phyloP scores from a whole-genome alignment of 2,888 invertebrate genomes.

The Pterobdella sp. region DNA sequence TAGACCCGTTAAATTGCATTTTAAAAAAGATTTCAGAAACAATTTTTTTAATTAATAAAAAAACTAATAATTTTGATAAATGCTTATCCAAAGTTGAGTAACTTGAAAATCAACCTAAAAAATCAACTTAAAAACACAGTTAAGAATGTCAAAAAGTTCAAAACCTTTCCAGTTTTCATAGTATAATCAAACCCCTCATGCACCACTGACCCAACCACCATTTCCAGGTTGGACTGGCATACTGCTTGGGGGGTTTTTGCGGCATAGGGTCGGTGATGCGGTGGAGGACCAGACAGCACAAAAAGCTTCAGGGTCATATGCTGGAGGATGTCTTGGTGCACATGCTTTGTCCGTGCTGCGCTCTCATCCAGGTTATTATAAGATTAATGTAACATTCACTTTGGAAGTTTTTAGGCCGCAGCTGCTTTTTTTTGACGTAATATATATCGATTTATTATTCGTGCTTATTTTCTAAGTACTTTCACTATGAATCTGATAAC shows the following conservation, averaged over 20 bases:
- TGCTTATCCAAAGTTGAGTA: neutral
- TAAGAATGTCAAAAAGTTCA: neutral
- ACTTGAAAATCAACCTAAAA: neutral
- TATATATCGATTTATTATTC: too few relatives aligned
- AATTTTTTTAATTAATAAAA: too few relatives aligned
- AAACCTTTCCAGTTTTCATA: neutral
- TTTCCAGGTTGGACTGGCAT: conserved; percentile 24
- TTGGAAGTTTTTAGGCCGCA: too few relatives aligned
- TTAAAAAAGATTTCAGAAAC: too few relatives aligned
- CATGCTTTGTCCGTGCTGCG: conserved; percentile 36
- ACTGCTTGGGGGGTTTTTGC: conserved; percentile 29
- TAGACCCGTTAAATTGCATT: too few relatives aligned
- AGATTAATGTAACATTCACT: too few relatives aligned
- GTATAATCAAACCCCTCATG: neutral
- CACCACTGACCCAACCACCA: neutral
- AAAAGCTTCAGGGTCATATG: conserved; percentile 35
- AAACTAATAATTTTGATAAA: too few relatives aligned
- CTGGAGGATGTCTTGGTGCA: conserved; percentile 33
- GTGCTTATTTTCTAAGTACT: too few relatives aligned
- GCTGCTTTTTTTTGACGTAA: too few relatives aligned
- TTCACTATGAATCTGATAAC: too few relatives aligned
- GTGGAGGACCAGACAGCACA: conserved; percentile 35
- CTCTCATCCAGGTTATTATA: conserved; percentile 32
- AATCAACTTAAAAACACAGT: neutral
- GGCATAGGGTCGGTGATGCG: conserved; percentile 33